phyloP scores from a whole-genome alignment of 2,113 vertebrate genomes.

The Hepsetus odoe region DNA sequence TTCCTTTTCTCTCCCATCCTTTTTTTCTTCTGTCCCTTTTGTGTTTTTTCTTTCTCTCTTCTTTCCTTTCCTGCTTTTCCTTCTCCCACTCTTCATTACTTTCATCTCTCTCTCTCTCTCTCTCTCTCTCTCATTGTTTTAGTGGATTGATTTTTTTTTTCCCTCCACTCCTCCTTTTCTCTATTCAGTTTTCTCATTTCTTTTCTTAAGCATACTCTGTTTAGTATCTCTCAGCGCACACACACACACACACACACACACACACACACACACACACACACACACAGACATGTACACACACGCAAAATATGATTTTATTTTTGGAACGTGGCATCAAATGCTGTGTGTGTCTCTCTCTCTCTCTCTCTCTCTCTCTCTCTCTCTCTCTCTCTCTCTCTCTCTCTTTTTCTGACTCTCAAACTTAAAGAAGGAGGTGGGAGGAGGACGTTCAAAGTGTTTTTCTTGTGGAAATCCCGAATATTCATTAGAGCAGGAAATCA shows the following conservation, averaged over 20 bases:
- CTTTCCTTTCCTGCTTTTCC: background rate
- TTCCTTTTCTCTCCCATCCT: too few relatives aligned
- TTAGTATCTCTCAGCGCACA: background rate
- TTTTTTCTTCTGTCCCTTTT: background rate
- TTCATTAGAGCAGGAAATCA: slow-evolving; percentile 52
- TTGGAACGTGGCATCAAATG: slow-evolving; percentile 4
- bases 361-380: background rate
- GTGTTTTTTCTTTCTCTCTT: background rate
- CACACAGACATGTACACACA: too few relatives aligned
- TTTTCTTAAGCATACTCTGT: background rate
- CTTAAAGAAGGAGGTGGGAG: slow-evolving; percentile 10
- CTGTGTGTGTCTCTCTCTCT: background rate
- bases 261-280: too few relatives aligned
- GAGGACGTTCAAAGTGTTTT: slow-evolving; percentile 27
- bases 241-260: too few relatives aligned
- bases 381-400: background rate
- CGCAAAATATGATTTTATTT: background rate
- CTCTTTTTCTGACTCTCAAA: background rate
- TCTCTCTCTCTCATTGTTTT: slow-evolving; percentile 31
- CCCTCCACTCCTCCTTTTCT: background rate
- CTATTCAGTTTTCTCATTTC: background rate
- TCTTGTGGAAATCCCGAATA: slow-evolving; percentile 45
- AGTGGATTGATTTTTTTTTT: slow-evolving; percentile 22
- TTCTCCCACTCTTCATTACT: background rate
- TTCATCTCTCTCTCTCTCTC: background rate